Evolutionary conservation across 2,113 vertebrate species (phyloP).

Genomic region (Petrocephalus zakoni): DNA sequence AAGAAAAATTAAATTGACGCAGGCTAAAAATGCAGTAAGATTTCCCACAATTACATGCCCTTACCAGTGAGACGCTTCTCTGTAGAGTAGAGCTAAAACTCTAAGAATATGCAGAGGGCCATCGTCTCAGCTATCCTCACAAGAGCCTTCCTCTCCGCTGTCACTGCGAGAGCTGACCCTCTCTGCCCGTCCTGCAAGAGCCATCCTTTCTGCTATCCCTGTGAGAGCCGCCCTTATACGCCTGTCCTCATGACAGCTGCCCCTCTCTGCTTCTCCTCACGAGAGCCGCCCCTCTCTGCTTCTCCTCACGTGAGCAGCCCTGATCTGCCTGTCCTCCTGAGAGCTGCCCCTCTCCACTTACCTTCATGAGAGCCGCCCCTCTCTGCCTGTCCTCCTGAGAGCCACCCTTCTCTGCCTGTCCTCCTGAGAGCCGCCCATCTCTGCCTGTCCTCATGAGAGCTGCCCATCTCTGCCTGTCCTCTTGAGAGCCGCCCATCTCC

Average conservation of each 20-base stretch:
- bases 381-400: too few relatives aligned
- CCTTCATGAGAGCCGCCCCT: too few relatives aligned
- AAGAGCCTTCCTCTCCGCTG: background rate
- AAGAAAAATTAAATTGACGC: background rate
- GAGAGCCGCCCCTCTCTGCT: background rate
- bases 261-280: background rate
- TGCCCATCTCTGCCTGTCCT: too few relatives aligned
- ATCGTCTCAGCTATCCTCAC: background rate
- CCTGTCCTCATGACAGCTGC: background rate
- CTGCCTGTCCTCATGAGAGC: too few relatives aligned
- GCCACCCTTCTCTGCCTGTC: too few relatives aligned
- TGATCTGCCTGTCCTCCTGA: too few relatives aligned
- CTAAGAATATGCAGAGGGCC: background rate
- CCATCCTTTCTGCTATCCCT: background rate
- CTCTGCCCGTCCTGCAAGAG: background rate
- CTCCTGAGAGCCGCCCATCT: too few relatives aligned
- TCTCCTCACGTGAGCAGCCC: too few relatives aligned
- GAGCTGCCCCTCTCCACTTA: too few relatives aligned
- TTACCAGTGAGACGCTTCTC: background rate
- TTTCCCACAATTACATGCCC: background rate
- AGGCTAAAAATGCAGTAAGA: background rate
- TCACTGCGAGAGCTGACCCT: background rate
- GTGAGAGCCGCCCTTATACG: too few relatives aligned
- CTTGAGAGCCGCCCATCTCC: too few relatives aligned
- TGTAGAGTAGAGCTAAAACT: background rate